Conservation (phyloP, 2,888 invertebrate genomes). For the Helobdella robusta region DNA sequence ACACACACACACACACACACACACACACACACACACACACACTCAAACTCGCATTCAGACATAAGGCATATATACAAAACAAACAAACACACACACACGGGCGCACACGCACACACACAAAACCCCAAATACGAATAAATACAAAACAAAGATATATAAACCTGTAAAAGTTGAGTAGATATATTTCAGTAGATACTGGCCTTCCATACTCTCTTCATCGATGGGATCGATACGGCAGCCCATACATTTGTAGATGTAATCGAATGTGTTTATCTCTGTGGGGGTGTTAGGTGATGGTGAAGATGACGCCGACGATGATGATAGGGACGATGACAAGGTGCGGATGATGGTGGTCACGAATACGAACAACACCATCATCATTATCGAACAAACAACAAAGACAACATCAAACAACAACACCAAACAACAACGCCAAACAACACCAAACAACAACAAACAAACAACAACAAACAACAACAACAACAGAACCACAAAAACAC, state of each 20-base stretch:
- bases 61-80: no score
- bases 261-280: slow-evolving; percentile 49
- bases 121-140: no score
- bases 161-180: slow-evolving; percentile 46
- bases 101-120: no score
- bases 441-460: neutral
- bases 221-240: slow-evolving; percentile 48
- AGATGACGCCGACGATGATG: neutral
- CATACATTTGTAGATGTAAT: slow-evolving; percentile 51
- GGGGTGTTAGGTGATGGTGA: neutral
- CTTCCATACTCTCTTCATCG: slow-evolving; percentile 46
- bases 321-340: neutral
- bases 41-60: no score
- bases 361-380: neutral
- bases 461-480: neutral
- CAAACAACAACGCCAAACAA: neutral
- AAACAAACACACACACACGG: no score
- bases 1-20: no score
- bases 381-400: neutral
- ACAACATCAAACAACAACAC: neutral
- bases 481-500: neutral
- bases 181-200: slow-evolving; percentile 53
- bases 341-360: neutral
- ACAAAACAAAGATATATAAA: slow-evolving; percentile 3
- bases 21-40: no score